These are phyloP conservation scores for Anas platyrhynchos DNA, from an alignment of 2,113 vertebrate genomes.

Conservation along the genomic window DNA sequence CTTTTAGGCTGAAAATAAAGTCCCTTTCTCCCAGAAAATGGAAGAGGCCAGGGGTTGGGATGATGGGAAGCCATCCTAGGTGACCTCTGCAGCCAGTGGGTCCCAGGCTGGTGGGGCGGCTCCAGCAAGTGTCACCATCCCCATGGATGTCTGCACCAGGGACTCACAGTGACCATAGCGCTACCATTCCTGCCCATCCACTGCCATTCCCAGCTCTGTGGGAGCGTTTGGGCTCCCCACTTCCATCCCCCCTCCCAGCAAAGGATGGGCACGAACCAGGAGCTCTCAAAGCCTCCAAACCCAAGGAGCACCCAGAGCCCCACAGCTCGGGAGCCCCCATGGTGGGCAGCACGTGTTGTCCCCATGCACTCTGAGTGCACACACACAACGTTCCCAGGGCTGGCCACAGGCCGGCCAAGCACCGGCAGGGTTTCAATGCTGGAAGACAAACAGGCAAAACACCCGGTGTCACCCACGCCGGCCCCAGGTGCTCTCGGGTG, in stretches of 20 bases:
- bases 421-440: fast-evolving
- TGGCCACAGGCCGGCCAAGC: fast-evolving
- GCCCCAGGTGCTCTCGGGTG: neutral
- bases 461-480: neutral
- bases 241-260: fast-evolving
- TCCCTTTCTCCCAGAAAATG: neutral
- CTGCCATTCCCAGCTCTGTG: fast-evolving
- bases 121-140: neutral
- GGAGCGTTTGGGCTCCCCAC: neutral
- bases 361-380: fast-evolving
- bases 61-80: neutral
- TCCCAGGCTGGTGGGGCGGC: neutral
- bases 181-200: neutral
- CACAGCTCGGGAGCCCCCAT: neutral
- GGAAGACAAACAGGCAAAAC: neutral
- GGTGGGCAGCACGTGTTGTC: fast-evolving
- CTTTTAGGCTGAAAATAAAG: neutral
- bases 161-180: fast-evolving
- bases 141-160: neutral
- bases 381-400: neutral
- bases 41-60: fast-evolving
- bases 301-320: neutral
- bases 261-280: neutral
- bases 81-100: fast-evolving
- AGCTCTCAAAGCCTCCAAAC: neutral